A percentile compares a stretch with the other conserved stretches of the same genome.
These are phyloP conservation scores for Ceratina australensis DNA, from an alignment of 1,140 invertebrate species.

Conservation along the genomic window DNA sequence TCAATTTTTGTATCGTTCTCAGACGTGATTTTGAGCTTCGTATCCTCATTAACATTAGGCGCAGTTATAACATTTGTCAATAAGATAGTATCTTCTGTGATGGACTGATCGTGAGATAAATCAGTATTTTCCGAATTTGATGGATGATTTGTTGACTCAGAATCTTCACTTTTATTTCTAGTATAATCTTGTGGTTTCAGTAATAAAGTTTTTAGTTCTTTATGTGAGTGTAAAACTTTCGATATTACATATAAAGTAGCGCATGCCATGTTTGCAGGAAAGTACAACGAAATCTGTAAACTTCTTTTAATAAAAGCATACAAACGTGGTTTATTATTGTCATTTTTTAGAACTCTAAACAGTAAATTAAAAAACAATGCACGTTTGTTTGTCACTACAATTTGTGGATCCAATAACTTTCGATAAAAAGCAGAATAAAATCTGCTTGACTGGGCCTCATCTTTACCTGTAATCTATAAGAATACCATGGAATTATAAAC, in stretches of 20 bases:
- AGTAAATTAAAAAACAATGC: constrained; percentile 93
- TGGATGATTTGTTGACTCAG: constrained; percentile 50
- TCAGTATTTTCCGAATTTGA: constrained; percentile 23
- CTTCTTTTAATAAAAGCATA: constrained; percentile 94
- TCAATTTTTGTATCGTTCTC: constrained; percentile 64
- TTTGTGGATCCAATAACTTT: constrained; percentile 89
- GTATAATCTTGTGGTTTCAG: constrained; percentile 57
- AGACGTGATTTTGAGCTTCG: constrained; percentile 18
- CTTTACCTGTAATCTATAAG: constrained; percentile 75
- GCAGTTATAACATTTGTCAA: constrained; percentile 68
- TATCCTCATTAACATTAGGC: constrained; percentile 15
- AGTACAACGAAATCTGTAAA: constrained; percentile 85
- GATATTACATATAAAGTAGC: constrained; percentile 90
- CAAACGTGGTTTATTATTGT: constrained; percentile 85
- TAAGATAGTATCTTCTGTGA: constrained; percentile 70
- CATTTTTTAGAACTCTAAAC: constrained; percentile 90
- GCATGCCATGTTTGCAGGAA: constrained; percentile 81
- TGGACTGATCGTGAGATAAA: constrained; percentile 40
- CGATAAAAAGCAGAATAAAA: constrained; percentile 95
- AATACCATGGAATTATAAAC: constrained; percentile 24
- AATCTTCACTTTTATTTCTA: constrained; percentile 59
- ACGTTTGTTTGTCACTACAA: constrained; percentile 87
- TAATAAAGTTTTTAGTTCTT: constrained; percentile 57
- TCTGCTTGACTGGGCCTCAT: constrained; percentile 76
- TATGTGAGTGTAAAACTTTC: constrained; percentile 80